Evolutionary conservation across 2,888 invertebrate species (phyloP), one percentile per base, ranked within the genome.

Genomic region (Xylophagus ater): DNA sequence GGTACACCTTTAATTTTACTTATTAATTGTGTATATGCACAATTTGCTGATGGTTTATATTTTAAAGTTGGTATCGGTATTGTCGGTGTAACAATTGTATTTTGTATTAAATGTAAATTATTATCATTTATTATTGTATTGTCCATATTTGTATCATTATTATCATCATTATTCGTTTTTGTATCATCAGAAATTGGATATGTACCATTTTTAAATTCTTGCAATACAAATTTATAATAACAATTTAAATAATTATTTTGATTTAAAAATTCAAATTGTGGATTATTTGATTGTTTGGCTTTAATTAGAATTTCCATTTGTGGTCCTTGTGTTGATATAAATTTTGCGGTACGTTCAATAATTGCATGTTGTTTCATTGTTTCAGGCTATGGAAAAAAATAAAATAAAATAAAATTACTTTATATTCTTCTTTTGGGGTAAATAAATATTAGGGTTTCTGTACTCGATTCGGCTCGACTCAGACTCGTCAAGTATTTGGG

Each of bases 281-380:
- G 73, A 68, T 96, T 97, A 57, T 83, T 81, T 0, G 85, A 74
- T 64, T 98, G 98, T 66, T 97, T 98, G 4, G 96, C 89, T 66
- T 97, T 97, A 49, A 98, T 81, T 9, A 98, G 73, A 50, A 98
- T 94, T 69, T 98, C 98, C 96, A 98, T 96, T 67, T 98, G 98
- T 6, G 81, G 75, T 0, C 97, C 97, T 58, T 96, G 93, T 34
- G 77, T 73, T 50, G 81, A 80, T 51, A 90, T 86, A 64, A 90
- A 90, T 50, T 79, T 70, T 1, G 89, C 87, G 1, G 90, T 99
- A 66, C 92, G 93, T 57, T 94, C 93, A 53, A 98, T 93, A 45
- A 97, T 86, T 10, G 87, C 84, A 60, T 92, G 87, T 53, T 84
- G 77, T 61, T 93, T 94, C 54, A 81, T 73, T 4, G 82, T 81